Evolutionary conservation across 2,797 vertebrate species (phyloP), one percentile per base, ranked within the genome.

Genomic region (Pitangus sulphuratus): DNA sequence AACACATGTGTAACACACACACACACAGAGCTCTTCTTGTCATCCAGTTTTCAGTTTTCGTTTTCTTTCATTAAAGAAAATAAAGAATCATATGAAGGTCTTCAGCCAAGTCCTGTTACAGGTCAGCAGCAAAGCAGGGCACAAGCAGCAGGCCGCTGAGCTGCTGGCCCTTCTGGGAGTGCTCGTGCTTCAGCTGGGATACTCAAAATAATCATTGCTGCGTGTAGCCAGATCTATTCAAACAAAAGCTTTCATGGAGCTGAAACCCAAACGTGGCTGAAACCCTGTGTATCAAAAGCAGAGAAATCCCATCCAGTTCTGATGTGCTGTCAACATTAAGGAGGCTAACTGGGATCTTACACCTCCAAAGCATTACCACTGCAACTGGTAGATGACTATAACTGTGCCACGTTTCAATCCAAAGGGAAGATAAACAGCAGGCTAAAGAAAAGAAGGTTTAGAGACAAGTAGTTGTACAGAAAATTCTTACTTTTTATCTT

Each of bases 1-100:
- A 37, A 14, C 7, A 22, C 8, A 7, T 0, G 1, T 28, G 33
- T 31, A 6, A 37, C 50, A 9, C 51, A 5, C 28, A 45, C 1
- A 37, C 35, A 37, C 35, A 37, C 35, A 37, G 35, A 60, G 25
- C 5, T 76, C 18, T 47, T 60, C 28, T 22, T 37, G 40, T 56
- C 18, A 18, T 1, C 15, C 33, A 6, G 9, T 39, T 39, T 64
- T 64, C 30, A 42, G 15, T 40, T 80, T 80, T 44, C 2, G 1
- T 62, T 82, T 76, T 50, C 22, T 45, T 79, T 58, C 12, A 1
- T 70, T 44, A 39, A 40, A 65, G 26, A 57, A 70, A 54, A 11
- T 1, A 35, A 71, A 53, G 31, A 56, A 37, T 28, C 31, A 7
- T 15, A n/a, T 0, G 0, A 75, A 65, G 17, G 39, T 81, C 30